A percentile compares a stretch with the other conserved stretches of the same genome.
phyloP scores from a whole-genome alignment of 2,888 invertebrate species.

The Drosophila rellima region DNA sequence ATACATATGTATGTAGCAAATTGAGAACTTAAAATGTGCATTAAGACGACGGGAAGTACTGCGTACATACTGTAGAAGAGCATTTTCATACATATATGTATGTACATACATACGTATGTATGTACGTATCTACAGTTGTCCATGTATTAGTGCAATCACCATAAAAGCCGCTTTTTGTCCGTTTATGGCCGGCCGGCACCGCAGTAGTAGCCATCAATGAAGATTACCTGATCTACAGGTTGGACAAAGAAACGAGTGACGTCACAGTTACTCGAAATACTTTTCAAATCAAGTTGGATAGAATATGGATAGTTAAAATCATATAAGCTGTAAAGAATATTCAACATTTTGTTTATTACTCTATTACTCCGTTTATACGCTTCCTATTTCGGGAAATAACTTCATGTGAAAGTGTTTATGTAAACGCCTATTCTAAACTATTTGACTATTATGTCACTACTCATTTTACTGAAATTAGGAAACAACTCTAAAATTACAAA shows the following conservation, averaged over 20 bases:
- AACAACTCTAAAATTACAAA: too few species aligned
- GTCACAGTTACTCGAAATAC: conserved; percentile 21
- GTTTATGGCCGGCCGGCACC: conserved; percentile 65
- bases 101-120: conserved; percentile 6
- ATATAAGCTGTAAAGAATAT: too few species aligned
- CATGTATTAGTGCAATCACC: conserved; percentile 8
- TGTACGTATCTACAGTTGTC: conserved; percentile 1
- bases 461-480: too few species aligned
- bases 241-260: conserved; percentile 20
- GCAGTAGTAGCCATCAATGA: conserved; percentile 35
- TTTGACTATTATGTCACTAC: too few species aligned
- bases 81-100: conserved; percentile 5
- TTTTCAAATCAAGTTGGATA: too few species aligned
- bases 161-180: conserved; percentile 45
- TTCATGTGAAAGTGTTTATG: too few species aligned
- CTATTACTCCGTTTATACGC: too few species aligned
- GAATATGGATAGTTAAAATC: too few species aligned
- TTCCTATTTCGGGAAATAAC: too few species aligned
- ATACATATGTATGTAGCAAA: conserved; percentile 11
- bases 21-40: conserved; percentile 55
- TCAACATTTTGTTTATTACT: too few species aligned
- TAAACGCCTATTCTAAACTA: too few species aligned
- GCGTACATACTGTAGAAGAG: conserved; percentile 6
- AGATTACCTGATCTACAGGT: conserved; percentile 28
- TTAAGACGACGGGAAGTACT: conserved; percentile 50